Base-by-base conservation (phyloP, 2,888 invertebrate genomes). In the Danaus chrysippus region DNA sequence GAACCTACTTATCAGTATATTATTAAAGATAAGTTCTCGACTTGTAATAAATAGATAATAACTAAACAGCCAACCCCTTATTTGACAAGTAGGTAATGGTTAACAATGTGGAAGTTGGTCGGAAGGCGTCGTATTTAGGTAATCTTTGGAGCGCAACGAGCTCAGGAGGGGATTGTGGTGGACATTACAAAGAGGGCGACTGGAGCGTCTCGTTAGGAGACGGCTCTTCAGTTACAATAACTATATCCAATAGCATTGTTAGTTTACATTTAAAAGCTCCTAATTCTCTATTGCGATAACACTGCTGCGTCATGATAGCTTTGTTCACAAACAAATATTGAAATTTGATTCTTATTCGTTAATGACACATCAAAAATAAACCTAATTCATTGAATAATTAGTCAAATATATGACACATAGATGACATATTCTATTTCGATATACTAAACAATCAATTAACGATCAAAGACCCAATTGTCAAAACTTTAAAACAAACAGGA, bases 131-230 rank as follows among this genome's bases (percentile, higher is more conserved):
- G 65, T 67, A 68, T 70, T 69, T 70, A 65, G 72, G 68, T 72
- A 70, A 73, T 71, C 70, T 66, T 64, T 62, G 71, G 68, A 71
- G 71, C 68, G 72, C 70, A 71, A 72, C 68, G 67, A 67, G 69
- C 70, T 72, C 71, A 66, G 63, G 64, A 64, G 69, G 68, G 68
- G 68, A 68, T 71, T 73, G 73, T 66, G 71, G 71, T 66, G 73
- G 71, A 70, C 72, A 70, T 70, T 72, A 75, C 76, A 77, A 74
- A 75, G 74, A 71, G 69, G 71, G 65, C 65, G 68, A 65, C 68
- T 68, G 67, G 73, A 72, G 72, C 68, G 72, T 75, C 78, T 84
- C 81, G 83, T 83, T 83, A 83, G 69, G 69, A 68, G 61, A 68
- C 71, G 71, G 66, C 66, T 67, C 71, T 68, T 67, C 69, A 66